phyloP scores from a whole-genome alignment of 2,888 invertebrate genomes.

The Ichneumoninae sp. region DNA sequence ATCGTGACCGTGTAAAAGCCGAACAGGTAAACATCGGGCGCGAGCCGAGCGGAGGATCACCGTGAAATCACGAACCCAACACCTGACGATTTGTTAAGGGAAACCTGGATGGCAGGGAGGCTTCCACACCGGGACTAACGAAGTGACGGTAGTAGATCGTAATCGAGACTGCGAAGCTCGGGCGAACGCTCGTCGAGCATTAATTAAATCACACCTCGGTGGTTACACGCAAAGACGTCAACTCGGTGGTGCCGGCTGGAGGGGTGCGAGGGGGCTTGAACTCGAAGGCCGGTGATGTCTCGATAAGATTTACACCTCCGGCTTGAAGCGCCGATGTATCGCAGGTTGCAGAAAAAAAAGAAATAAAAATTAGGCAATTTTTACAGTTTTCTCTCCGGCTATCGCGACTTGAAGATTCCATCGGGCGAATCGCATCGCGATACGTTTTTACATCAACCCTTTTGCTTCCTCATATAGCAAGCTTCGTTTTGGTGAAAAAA shows the following conservation, averaged over 20 bases:
- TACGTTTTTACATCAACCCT: neutral
- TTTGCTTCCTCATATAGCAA: neutral
- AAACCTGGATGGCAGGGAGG: slow-evolving; percentile 36
- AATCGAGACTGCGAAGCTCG: slow-evolving; percentile 69
- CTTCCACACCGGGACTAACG: slow-evolving; percentile 69
- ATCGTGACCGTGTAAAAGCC: neutral
- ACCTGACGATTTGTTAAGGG: slow-evolving; percentile 35
- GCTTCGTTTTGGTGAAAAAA: neutral
- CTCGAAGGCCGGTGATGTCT: slow-evolving; percentile 54
- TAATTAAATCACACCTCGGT: slow-evolving; percentile 72
- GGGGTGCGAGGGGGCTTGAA: neutral
- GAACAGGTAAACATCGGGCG: neutral
- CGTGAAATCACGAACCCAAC: slow-evolving; percentile 25
- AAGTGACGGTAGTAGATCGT: slow-evolving; percentile 73
- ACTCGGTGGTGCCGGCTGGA: slow-evolving; percentile 16
- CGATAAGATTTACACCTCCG: slow-evolving; percentile 66
- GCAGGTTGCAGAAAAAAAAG: slow-evolving; percentile 20
- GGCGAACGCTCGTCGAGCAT: slow-evolving; percentile 67
- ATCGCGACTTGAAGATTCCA: slow-evolving; percentile 4
- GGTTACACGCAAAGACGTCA: slow-evolving; percentile 68
- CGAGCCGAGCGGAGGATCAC: neutral
- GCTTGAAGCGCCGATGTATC: slow-evolving; percentile 46
- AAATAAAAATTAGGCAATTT: neutral
- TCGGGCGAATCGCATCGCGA: neutral
- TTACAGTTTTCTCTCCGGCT: neutral